Evolutionary conservation across 2,888 invertebrate species (phyloP), one percentile per base, ranked within the genome.

Genomic region (Hirtodrosophila cameraria): DNA sequence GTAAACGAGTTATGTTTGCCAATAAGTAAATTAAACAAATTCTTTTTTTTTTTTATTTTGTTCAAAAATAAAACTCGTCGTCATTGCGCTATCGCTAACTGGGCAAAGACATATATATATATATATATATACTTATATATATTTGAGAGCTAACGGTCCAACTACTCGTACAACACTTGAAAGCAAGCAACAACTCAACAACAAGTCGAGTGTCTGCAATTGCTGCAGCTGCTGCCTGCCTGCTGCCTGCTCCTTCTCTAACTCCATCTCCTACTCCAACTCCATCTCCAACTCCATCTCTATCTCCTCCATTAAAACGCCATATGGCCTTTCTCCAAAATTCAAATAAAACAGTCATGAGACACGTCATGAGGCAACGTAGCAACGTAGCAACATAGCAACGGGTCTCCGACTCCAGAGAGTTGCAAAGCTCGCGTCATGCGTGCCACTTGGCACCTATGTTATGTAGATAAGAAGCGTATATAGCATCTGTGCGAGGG

Each of bases 391-490:
- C 33, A 33, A 31, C n/a, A n/a, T n/a, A 35, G 50, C 50, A 31
- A 46, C 23, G 33, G 27, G 12, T 33, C 45, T 33, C 35, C 52
- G 15, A 27, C 57, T 33, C 57, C 49, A 53, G 53, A 60, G 75
- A 67, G 85, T 59, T 81, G 55, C 70, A 77, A 78, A 72, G 65
- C 79, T 65, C 84, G 80, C 80, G 76, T 75, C 86, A 86, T 83
- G 80, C 84, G 86, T 85, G 83, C 86, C 80, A 80, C 79, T 86
- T 80, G 80, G 84, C 86, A 85, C 86, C 83, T 85, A 68, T 75
- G 63, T 42, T 85, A 68, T 75, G 63, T 42, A 59, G 71, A 71
- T 71, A 74, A 62, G 71, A 50, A 23, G 63, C 11, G 35, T 36
- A 36, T 20, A 33, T 48, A 33, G 18, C 45, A 30, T 60, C 41